Evolutionary conservation across 2,797 vertebrate species (phyloP), one percentile per base, ranked within the genome.

Genomic region (Uromys caudimaculatus): DNA sequence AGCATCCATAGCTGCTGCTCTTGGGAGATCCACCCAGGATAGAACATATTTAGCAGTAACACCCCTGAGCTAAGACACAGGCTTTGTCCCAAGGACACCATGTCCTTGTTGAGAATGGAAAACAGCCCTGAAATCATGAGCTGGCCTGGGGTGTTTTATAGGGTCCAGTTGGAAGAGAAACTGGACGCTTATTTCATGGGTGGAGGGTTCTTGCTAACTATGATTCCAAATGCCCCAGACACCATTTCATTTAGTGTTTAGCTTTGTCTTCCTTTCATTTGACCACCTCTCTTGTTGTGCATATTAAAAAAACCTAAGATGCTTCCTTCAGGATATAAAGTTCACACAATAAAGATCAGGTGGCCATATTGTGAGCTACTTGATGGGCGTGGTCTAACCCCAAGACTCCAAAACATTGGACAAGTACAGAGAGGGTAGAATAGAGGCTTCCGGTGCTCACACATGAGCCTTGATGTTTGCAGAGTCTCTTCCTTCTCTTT

Each of bases 141-240:
- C 32, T 29, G 27, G 52, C 6, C 44, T 24, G 4, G 17, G n/a
- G 81, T 24, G 32, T 23, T 8, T 35, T 5, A 32, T 21, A 50
- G 52, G 27, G 21, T 1, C 3, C 3, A 3, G 0, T 2, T 2
- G 12, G 16, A 14, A 75, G 52, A 27, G 1, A 62, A 13, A 9
- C 0, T 1, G 41, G 50, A 29, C 1, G n/a, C n/a, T 77, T 85
- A 14, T 27, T 47, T 89, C 24, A 69, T 8, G 9, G 47, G 41
- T 50, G n/a, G 35, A 6, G 7, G 12, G 1, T 24, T 27, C 23
- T 38, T 50, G 23, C 27, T 29, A 23, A 17, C 21, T 10, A n/a
- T 60, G 23, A 14, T 41, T 41, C 71, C 47, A 77, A 5, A 12
- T 6, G 16, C 23, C 21, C 3, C 6, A 6, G 17, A 12, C 19